Conservation (phyloP, 1,140 invertebrate species). For the Drosophila kepulauana region DNA sequence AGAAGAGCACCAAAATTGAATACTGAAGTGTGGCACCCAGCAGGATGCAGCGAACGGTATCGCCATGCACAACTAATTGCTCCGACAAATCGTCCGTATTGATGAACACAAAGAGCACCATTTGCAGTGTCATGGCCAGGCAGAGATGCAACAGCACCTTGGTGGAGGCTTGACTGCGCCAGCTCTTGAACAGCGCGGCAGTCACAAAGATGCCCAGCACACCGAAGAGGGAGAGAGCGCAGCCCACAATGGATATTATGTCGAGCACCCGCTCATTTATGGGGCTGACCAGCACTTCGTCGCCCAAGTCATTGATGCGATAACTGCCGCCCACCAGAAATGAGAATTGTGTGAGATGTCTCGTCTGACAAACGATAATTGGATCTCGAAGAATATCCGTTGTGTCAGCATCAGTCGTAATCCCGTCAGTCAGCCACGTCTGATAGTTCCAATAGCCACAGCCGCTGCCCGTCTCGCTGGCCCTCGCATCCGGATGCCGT, state of each 20-base stretch:
- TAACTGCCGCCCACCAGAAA: slow-evolving; percentile 86
- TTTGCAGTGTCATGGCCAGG: slow-evolving; percentile 86
- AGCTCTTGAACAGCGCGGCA: slow-evolving; percentile 86
- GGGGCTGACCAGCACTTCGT: slow-evolving; percentile 73
- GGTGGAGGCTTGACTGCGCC: slow-evolving; percentile 87
- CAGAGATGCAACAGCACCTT: slow-evolving; percentile 88
- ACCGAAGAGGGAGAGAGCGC: slow-evolving; percentile 87
- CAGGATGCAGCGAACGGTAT: slow-evolving; percentile 85
- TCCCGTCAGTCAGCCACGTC: slow-evolving; percentile 70
- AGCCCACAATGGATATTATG: slow-evolving; percentile 87
- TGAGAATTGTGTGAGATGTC: slow-evolving; percentile 88
- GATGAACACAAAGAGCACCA: slow-evolving; percentile 85
- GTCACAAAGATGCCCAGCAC: slow-evolving; percentile 87
- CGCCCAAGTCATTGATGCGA: slow-evolving; percentile 60
- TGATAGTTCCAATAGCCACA: slow-evolving; percentile 81
- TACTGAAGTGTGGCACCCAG: slow-evolving; percentile 88
- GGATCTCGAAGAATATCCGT: slow-evolving; percentile 53
- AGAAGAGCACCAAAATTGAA: slow-evolving; percentile 87
- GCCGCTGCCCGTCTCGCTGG: slow-evolving; percentile 49
- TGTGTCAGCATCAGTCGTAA: slow-evolving; percentile 34
- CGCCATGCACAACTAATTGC: slow-evolving; percentile 50
- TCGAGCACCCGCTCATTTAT: slow-evolving; percentile 86
- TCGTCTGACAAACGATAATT: slow-evolving; percentile 86
- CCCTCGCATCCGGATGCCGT: slow-evolving; percentile 48
- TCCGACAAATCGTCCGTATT: slow-evolving; percentile 86